These are phyloP conservation scores for Noctuana brunneofusca DNA, from an alignment of 2,888 invertebrate genomes.

Conservation along the genomic window DNA sequence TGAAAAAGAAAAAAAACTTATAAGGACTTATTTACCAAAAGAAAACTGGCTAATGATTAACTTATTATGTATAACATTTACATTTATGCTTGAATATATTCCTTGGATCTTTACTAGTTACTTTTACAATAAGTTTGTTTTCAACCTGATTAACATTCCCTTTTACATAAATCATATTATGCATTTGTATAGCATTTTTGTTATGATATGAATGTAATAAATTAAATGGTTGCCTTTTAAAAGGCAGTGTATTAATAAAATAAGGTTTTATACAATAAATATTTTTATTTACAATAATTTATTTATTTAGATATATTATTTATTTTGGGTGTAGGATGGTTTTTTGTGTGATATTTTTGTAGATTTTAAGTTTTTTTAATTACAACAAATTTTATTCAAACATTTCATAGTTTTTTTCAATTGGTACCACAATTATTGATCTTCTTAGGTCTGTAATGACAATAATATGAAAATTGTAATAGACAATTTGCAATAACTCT, in stretches of 20 bases:
- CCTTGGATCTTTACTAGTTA: too few species aligned
- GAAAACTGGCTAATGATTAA: too few species aligned
- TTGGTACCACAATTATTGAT: conserved; percentile 57
- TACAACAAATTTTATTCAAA: not conserved
- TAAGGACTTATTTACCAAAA: too few species aligned
- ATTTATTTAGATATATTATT: conserved; percentile 13
- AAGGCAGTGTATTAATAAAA: not conserved
- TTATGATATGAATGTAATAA: not conserved
- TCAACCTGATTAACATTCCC: conserved; percentile 1
- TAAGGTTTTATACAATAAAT: conserved; percentile 14
- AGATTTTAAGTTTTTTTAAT: conserved; percentile 8
- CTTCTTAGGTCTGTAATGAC: conserved; percentile 48
- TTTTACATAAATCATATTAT: not conserved
- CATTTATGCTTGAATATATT: too few species aligned
- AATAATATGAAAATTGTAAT: not conserved
- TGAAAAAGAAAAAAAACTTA: too few species aligned
- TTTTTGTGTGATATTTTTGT: conserved; percentile 11
- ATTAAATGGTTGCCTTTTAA: not conserved
- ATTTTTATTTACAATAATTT: conserved; percentile 29
- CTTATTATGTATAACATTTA: too few species aligned
- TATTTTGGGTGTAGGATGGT: conserved; percentile 32
- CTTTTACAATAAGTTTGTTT: not conserved
- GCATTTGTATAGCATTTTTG: not conserved
- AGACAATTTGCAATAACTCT: too few species aligned
- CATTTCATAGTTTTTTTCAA: conserved; percentile 48